phyloP scores from a whole-genome alignment of 2,888 invertebrate genomes.

The Eupithecia subfuscata region DNA sequence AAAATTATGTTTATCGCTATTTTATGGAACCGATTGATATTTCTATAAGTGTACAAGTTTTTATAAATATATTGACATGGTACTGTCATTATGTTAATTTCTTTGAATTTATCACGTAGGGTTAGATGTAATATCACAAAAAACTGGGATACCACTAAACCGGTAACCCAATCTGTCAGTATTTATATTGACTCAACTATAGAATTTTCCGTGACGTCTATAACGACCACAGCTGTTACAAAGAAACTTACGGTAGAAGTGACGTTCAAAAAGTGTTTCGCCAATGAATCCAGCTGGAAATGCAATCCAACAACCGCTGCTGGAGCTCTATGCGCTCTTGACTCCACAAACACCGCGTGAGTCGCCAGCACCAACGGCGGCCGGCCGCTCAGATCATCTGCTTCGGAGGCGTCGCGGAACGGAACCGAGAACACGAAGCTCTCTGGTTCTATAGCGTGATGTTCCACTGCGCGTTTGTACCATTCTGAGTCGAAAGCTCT shows the following conservation, averaged over 20 bases:
- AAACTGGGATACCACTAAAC: neutral
- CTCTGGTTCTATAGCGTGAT: conserved; percentile 92
- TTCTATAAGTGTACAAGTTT: no score
- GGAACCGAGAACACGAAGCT: conserved; percentile 96
- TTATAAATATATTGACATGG: no score
- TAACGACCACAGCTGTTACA: neutral
- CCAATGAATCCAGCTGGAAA: conserved; percentile 92
- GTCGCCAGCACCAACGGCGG: conserved; percentile 92
- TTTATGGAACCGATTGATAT: no score
- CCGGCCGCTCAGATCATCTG: conserved; percentile 83
- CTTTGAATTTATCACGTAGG: no score
- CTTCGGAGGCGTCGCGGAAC: conserved; percentile 86
- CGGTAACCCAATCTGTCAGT: neutral
- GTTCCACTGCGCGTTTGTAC: conserved; percentile 96
- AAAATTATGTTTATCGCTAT: no score
- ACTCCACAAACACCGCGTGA: conserved; percentile 94
- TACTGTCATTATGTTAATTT: no score
- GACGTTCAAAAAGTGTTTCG: conserved; percentile 93
- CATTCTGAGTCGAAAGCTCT: conserved; percentile 94
- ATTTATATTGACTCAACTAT: neutral
- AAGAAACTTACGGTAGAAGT: conserved; percentile 89
- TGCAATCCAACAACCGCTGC: conserved; percentile 97
- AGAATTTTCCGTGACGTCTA: neutral
- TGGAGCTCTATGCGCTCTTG: conserved; percentile 92
- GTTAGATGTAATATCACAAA: neutral